Evolutionary conservation across 2,113 vertebrate genomes (phyloP), one percentile per base, ranked within the genome.

Genomic region (Peromyscus leucopus): DNA sequence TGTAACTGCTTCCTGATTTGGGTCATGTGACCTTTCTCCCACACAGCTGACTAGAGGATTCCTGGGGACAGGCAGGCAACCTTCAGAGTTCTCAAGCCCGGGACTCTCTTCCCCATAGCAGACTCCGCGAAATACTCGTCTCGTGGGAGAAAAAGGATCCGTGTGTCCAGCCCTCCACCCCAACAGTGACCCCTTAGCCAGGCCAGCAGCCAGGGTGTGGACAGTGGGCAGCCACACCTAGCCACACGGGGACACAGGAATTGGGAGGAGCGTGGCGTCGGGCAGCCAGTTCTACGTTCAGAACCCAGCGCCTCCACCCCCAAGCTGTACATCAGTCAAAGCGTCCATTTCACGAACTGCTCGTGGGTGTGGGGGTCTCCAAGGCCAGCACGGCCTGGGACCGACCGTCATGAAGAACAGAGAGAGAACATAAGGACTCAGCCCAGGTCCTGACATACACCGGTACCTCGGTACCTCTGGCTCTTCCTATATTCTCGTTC

Each of bases 111-210:
- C 67, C 67, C 28, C 9, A 4, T 3, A 75, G 63, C 65, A 80
- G 22, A 12, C 33, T 63, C 46, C 9, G 10, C 76, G 48, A 74
- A 39, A 67, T 21, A 86, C 8, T 11, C 13, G 26, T 26, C 28
- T 7, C 17, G 7, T 0, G 61, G 28, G 33, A 0, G 12, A 19
- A 78, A 55, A 61, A n/a, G 10, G 3, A 16, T 31, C 15, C 24
- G 7, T 15, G 5, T 4, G 2, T 46, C 21, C 13, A 5, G 39
- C 15, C 10, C 63, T 90, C 26, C 7, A 22, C 8, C 88, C 39
- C 9, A 59, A n/a, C 46, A 17, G 36, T 4, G 57, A 33, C 51
- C 57, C 39, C 78, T 57, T 78, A 19, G 7, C 21, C 28, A 42
- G 0, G 16, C 39, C 31, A 28, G 67, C 31, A 26, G 33, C 33